Evolutionary conservation across 2,113 vertebrate species (phyloP).

Genomic region (Cyrtonyx montezumae): DNA sequence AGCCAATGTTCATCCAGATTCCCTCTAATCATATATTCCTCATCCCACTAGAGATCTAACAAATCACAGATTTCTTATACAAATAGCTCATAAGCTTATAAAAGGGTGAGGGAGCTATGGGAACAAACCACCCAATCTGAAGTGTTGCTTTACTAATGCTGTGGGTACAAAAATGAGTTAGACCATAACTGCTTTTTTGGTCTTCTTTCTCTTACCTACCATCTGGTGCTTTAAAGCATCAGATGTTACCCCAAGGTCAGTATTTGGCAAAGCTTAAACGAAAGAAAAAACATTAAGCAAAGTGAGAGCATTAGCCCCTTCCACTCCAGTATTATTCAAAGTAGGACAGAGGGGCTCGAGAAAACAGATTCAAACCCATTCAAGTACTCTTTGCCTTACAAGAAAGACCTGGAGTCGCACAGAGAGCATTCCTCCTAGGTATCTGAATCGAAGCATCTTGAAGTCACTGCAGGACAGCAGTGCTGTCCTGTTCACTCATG

Average conservation of each 20-base stretch:
- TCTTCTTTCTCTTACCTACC: not conserved
- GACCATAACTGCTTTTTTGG: not conserved
- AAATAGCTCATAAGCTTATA: not conserved
- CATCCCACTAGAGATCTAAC: not conserved
- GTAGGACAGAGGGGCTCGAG: not conserved
- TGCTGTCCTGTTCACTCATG: not conserved
- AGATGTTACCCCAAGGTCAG: not conserved
- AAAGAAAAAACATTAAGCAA: not conserved
- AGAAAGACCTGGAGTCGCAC: not conserved
- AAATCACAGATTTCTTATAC: not conserved
- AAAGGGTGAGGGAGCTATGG: not conserved
- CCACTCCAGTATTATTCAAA: not conserved
- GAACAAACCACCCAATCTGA: not conserved
- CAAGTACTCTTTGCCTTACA: not conserved
- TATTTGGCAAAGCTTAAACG: not conserved
- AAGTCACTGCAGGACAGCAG: conserved; percentile 23
- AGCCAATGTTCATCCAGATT: not conserved
- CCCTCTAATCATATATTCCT: not conserved
- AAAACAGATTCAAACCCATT: not conserved
- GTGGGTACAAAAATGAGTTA: not conserved
- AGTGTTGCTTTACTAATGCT: not conserved
- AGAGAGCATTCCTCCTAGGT: not conserved
- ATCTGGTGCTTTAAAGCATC: not conserved
- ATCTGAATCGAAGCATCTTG: not conserved
- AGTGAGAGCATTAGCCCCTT: not conserved